A percentile compares a stretch with the other conserved stretches of the same genome.
These are phyloP conservation scores for Todiramphus saurophagus DNA, from an alignment of 2,113 vertebrate genomes.

Conservation along the genomic window DNA sequence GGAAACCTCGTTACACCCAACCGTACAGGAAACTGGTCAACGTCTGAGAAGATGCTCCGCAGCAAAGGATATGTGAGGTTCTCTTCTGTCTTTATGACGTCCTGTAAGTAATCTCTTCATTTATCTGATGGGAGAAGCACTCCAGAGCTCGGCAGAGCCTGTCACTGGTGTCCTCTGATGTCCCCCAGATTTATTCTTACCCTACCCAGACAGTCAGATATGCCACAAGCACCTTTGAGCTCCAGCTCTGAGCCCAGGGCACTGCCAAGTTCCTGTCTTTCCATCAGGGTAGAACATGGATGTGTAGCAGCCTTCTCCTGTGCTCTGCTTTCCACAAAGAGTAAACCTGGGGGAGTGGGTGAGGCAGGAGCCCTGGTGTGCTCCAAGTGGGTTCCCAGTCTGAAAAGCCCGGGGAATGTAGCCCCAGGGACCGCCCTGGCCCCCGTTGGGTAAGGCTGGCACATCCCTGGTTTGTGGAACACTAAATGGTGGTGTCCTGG, in stretches of 20 bases:
- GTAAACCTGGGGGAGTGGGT: no score
- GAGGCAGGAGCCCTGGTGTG: not conserved
- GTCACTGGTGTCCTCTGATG: not conserved
- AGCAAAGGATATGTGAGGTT: not conserved
- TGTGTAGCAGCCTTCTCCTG: not conserved
- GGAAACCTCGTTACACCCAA: not conserved
- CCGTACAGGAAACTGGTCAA: not conserved
- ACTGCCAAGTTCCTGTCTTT: not conserved
- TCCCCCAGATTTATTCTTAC: not conserved
- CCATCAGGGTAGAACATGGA: not conserved
- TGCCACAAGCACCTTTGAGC: not conserved
- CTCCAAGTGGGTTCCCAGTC: not conserved
- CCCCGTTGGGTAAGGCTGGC: not conserved
- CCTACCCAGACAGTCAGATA: not conserved
- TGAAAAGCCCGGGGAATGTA: not conserved
- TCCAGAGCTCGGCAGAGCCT: not conserved
- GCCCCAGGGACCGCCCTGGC: not conserved
- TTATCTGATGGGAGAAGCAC: not conserved
- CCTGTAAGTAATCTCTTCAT: not conserved
- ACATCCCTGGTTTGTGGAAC: not conserved
- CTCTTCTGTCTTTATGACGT: not conserved
- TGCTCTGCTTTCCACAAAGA: not conserved
- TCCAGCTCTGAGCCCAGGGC: not conserved
- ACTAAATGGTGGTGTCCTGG: not conserved
- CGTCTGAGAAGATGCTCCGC: not conserved